Conservation (phyloP, 2,797 vertebrate species). For the Tapera naevia region DNA sequence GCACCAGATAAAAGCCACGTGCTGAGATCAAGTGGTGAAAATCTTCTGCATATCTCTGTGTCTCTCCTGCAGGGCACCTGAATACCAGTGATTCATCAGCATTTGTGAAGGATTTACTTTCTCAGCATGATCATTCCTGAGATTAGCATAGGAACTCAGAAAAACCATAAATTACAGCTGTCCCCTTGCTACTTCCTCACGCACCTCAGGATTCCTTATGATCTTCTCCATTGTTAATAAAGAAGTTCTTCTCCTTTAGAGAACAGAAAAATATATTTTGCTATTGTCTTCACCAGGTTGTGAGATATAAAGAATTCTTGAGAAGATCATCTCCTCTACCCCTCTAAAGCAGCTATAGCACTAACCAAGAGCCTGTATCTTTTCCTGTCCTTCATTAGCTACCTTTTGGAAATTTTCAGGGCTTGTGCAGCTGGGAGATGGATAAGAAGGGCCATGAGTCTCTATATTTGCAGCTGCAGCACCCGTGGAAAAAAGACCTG, state of each 20-base stretch:
- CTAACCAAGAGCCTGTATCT: background rate
- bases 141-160: background rate
- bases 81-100: background rate
- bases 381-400: background rate
- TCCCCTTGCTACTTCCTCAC: background rate
- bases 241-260: background rate
- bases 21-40: background rate
- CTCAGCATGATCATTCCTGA: background rate
- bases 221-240: background rate
- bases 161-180: background rate
- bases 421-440: background rate
- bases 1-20: constrained; percentile 10
- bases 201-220: background rate
- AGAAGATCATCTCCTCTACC: background rate
- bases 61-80: constrained; percentile 18
- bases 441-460: background rate
- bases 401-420: constrained; percentile 4
- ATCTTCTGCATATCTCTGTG: background rate
- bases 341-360: background rate
- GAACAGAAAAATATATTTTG: background rate
- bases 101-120: constrained; percentile 1
- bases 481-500: constrained; percentile 39
- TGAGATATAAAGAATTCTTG: background rate
- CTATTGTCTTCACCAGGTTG: background rate
- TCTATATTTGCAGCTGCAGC: constrained; percentile 27